phyloP scores from a whole-genome alignment of 2,888 invertebrate genomes.

The Oeneis ivallda region DNA sequence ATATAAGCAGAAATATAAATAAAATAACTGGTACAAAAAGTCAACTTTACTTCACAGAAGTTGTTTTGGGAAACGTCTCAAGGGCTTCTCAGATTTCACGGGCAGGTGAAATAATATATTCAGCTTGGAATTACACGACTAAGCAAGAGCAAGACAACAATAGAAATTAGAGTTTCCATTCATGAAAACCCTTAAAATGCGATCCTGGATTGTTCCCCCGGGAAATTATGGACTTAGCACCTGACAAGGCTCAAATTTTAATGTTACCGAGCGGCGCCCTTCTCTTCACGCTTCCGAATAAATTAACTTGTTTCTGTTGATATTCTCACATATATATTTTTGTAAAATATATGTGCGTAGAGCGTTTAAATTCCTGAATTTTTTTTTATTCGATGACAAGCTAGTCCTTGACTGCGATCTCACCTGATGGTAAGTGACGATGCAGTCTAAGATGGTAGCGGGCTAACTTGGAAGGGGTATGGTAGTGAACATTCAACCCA shows the following conservation, averaged over 20 bases:
- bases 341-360: slow-evolving; percentile 1
- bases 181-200: slow-evolving; percentile 77
- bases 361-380: background rate
- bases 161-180: slow-evolving; percentile 73
- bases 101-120: slow-evolving; percentile 47
- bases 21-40: background rate
- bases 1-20: background rate
- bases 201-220: slow-evolving; percentile 73
- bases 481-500: no score
- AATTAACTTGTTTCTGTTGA: slow-evolving; percentile 59
- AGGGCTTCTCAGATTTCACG: slow-evolving; percentile 49
- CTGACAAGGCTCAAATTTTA: slow-evolving; percentile 80
- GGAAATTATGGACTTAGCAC: slow-evolving; percentile 82
- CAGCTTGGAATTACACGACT: slow-evolving; percentile 40
- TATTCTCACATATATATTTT: slow-evolving; percentile 26
- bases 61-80: background rate
- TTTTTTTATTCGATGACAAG: no score
- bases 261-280: slow-evolving; percentile 57
- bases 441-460: no score
- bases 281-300: slow-evolving; percentile 64
- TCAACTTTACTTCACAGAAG: background rate
- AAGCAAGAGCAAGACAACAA: slow-evolving; percentile 52
- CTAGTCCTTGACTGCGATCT: no score
- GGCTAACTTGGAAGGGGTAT: no score
- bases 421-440: no score